Conservation (phyloP, 1,140 invertebrate genomes). For the Philaenus spumarius region DNA sequence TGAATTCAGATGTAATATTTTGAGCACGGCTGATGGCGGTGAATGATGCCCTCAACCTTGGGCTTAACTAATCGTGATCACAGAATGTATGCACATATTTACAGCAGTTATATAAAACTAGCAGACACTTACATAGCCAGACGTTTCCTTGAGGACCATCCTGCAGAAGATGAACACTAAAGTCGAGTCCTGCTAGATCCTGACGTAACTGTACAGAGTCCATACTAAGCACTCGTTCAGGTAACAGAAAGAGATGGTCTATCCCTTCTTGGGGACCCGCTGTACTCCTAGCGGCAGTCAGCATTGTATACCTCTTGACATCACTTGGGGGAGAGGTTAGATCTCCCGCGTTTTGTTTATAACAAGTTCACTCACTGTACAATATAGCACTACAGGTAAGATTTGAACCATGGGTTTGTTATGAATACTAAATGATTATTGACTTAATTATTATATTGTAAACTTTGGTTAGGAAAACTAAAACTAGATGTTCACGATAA, state of each 20-base stretch:
- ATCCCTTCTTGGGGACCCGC: slow-evolving; percentile 47
- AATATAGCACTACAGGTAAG: too few species aligned
- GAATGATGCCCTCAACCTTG: too few species aligned
- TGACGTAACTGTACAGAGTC: slow-evolving; percentile 48
- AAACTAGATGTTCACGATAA: too few species aligned
- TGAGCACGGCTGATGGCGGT: too few species aligned
- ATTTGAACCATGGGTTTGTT: too few species aligned
- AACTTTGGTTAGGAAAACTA: too few species aligned
- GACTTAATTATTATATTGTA: too few species aligned
- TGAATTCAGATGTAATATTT: too few species aligned
- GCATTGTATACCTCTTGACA: slow-evolving; percentile 19
- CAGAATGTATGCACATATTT: too few species aligned
- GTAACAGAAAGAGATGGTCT: slow-evolving; percentile 52
- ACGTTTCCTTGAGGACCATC: slow-evolving; percentile 47
- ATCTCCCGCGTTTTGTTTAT: not conserved
- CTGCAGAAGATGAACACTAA: slow-evolving; percentile 49
- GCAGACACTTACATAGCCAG: slow-evolving; percentile 50
- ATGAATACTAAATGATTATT: too few species aligned
- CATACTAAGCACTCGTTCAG: slow-evolving; percentile 52
- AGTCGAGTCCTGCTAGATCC: slow-evolving; percentile 51
- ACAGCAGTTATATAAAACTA: not conserved
- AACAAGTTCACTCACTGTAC: not conserved
- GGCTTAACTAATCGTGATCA: too few species aligned
- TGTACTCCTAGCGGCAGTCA: slow-evolving; percentile 17
- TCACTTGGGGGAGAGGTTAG: not conserved